phyloP scores from a whole-genome alignment of 2,888 invertebrate species.

The Dorcus parallelipipedus region DNA sequence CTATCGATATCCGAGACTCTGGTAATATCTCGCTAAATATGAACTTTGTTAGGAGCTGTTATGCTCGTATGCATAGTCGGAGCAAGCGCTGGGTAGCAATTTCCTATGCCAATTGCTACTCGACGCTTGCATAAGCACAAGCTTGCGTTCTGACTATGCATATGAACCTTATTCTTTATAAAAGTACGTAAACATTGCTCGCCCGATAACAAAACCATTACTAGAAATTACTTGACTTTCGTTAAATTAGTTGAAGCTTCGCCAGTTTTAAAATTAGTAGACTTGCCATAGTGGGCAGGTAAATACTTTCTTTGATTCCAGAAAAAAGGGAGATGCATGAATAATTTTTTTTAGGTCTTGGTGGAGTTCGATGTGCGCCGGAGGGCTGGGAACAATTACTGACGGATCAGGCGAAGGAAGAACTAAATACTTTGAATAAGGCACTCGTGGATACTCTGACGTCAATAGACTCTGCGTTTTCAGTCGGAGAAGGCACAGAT shows the following conservation, averaged over 20 bases:
- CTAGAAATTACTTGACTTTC: no score
- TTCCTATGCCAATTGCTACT: no score
- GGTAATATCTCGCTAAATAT: no score
- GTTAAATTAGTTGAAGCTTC: conserved; percentile 66
- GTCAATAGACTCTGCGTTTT: conserved; percentile 92
- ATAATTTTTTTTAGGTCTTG: conserved; percentile 61
- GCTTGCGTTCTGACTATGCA: no score
- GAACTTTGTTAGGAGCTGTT: no score
- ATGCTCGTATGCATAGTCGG: no score
- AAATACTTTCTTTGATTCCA: conserved; percentile 33
- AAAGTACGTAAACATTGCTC: no score
- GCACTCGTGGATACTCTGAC: conserved; percentile 86
- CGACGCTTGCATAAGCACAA: no score
- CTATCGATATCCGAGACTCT: no score
- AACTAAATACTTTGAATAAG: conserved; percentile 83
- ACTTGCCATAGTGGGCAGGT: conserved; percentile 90
- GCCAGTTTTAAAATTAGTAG: conserved; percentile 73
- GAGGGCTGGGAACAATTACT: conserved; percentile 73
- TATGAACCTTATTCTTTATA: no score
- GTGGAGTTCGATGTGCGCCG: conserved; percentile 81
- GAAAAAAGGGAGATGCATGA: not conserved
- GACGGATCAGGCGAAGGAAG: conserved; percentile 72
- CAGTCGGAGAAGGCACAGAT: conserved; percentile 83
- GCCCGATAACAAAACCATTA: no score
- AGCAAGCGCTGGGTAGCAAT: no score